Base-by-base conservation (phyloP, 2,888 invertebrate species). In the Metopia argyrocephala region DNA sequence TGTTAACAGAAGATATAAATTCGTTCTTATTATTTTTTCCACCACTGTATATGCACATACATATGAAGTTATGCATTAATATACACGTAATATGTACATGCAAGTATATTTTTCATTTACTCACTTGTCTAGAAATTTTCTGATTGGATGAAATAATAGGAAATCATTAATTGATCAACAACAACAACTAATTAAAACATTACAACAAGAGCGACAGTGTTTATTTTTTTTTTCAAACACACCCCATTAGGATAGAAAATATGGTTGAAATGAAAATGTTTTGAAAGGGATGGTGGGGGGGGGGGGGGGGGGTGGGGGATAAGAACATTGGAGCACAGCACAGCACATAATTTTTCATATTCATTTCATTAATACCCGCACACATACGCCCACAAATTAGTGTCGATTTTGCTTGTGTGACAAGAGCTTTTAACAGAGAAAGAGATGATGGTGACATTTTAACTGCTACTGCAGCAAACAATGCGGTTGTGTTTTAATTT, bases 381-480 rank as follows among this genome's bases (percentile, higher is more conserved):
- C 46, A 45, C 59, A 59, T 54, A 71, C 66, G 70, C 76, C 75
- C 75, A 70, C 76, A 76, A 54, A 57, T 66, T 66, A 59, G 59
- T 78, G 61, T 70, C 70, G 71, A 65, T 69, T 69, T 62, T n/a
- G n/a, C n/a, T n/a, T n/a, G n/a, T 76, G 62, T 69, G 64, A 62
- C 50, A 52, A 76, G 71, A 66, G 61, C 59, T 71, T 65, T 59
- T n/a, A n/a, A n/a, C n/a, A n/a, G n/a, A 71, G 52, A 71, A 59
- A 78, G 71, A 38, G 15, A 38, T 38, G 15, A 71, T 71, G 66
- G 78, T 78, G 71, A 71, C 78, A 71, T 71, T 78, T 59, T 71
- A 78, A 71, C 78, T 78, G 78, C 78, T 78, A 78, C 78, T 73
- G 78, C 78, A 78, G 65, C 71, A 45, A 61, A 66, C 57, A 71